phyloP scores from a whole-genome alignment of 2,888 invertebrate genomes.

The Hemaris fuciformis region DNA sequence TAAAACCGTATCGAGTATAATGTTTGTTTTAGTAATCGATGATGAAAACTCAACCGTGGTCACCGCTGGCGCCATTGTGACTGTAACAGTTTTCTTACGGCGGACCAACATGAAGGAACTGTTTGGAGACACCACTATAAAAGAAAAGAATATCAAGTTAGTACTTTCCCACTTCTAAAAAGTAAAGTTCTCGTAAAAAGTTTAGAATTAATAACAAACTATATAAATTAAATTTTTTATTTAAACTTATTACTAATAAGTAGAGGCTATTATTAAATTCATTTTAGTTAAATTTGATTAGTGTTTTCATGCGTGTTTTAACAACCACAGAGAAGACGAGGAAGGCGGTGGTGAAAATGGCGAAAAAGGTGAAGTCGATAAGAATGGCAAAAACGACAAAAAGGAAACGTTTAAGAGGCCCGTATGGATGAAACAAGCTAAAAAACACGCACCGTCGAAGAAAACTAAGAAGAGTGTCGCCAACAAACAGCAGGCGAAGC shows the following conservation, averaged over 20 bases:
- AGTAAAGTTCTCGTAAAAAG: no score
- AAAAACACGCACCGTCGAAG: slow-evolving; percentile 53
- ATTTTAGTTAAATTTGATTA: no score
- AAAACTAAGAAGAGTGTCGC: slow-evolving; percentile 49
- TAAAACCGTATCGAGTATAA: not conserved
- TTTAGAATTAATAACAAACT: no score
- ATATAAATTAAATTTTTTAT: no score
- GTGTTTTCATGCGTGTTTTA: slow-evolving; percentile 14
- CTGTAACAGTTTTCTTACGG: slow-evolving; percentile 94
- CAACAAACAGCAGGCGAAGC: slow-evolving; percentile 44
- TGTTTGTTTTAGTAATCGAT: slow-evolving; percentile 89
- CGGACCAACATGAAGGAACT: slow-evolving; percentile 92
- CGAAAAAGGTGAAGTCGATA: slow-evolving; percentile 61
- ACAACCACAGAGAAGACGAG: slow-evolving; percentile 75
- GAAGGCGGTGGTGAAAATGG: slow-evolving; percentile 72
- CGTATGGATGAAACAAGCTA: slow-evolving; percentile 54
- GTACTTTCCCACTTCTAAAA: no score
- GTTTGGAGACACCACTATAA: slow-evolving; percentile 89
- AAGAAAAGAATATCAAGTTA: slow-evolving; percentile 79
- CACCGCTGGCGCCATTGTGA: slow-evolving; percentile 98
- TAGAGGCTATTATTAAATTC: no score
- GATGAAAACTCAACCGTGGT: slow-evolving; percentile 98
- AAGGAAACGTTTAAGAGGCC: slow-evolving; percentile 85
- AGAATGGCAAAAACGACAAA: slow-evolving; percentile 73
- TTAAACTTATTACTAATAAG: no score